Evolutionary conservation across 2,113 vertebrate genomes (phyloP).

Genomic region (Chionodraco myersi): DNA sequence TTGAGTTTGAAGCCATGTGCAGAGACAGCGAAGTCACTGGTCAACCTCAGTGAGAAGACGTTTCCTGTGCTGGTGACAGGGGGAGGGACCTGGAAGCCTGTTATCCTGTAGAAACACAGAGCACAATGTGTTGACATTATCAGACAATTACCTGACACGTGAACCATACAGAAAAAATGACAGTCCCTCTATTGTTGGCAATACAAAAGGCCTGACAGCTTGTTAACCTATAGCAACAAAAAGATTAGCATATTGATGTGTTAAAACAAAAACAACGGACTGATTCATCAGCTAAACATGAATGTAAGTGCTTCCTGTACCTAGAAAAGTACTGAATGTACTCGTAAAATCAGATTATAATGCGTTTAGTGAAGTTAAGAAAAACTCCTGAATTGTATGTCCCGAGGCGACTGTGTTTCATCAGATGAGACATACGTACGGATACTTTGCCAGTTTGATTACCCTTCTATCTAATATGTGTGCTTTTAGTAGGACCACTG

Average conservation of each 20-base stretch:
- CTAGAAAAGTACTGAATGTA: neutral
- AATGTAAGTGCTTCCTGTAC: neutral
- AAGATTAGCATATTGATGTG: conserved; percentile 5
- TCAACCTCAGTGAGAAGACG: conserved; percentile 80
- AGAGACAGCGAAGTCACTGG: conserved; percentile 81
- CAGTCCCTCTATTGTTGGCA: neutral
- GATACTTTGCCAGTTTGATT: conserved; percentile 1
- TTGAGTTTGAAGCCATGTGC: conserved; percentile 83
- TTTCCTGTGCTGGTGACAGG: conserved; percentile 80
- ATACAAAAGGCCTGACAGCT: conserved; percentile 14
- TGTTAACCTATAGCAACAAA: conserved; percentile 24
- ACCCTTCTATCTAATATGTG: neutral
- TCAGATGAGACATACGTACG: neutral
- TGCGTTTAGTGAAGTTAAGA: neutral
- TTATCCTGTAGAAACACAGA: conserved; percentile 69
- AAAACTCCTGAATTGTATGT: neutral
- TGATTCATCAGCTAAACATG: neutral
- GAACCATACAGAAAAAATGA: neutral
- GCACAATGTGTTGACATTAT: conserved; percentile 12
- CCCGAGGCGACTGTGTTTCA: too few relatives aligned
- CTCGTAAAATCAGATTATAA: neutral
- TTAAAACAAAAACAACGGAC: neutral
- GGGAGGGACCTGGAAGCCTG: conserved; percentile 79
- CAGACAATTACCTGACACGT: conserved; percentile 1
- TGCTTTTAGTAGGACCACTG: neutral